Base-by-base conservation (phyloP, 64 coral and sea anemone species). In the Anthopleura sola region DNA sequence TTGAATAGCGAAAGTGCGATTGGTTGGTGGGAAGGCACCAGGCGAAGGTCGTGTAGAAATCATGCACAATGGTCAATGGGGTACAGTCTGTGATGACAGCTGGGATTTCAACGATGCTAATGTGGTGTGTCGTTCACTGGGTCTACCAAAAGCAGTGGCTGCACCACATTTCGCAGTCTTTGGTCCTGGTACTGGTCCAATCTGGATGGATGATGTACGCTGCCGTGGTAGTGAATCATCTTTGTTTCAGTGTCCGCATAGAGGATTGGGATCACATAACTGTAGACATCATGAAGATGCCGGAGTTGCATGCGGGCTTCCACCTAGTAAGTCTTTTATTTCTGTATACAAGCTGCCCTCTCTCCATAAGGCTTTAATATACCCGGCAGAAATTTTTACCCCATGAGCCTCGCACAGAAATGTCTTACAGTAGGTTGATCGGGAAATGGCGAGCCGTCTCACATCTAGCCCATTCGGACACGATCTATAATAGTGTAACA, bases 41-140 rank as follows among this genome's bases (percentile, higher is more conserved):
- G 47, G 44, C 17, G 82, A 83, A 32, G 82, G 82, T 54, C 32
- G 82, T 0, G 29, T 53, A 60, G 76, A 79, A 46, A 18, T 79
- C 37, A 26, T 6, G 10, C 36, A 49, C 16, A 39, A 24, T 79
- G 82, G 82, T 20, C 37, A 11, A 20, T 83, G 82, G 82, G 82
- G 82, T 32, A 83, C 82, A 4, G 55, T 83, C 14, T 83, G 82
- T 58, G 47, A 83, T 83, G 50, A 54, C 19, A 1, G 0, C 5
- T 83, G 82, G 82, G 82, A 58, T 36, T 3, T 83, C 21, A 83
- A 55, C 12, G 80, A 46, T 51, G 80, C 80, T 31, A 83, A 33
- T 31, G 80, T 83, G 12, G 80, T 51, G 24, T 83, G 80, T 55
- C 37, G 80, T 39, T 33, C 32, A 15, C 80, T 83, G 44, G 80